Base-by-base conservation (phyloP, 2,113 vertebrate species). In the Cottus gobio region DNA sequence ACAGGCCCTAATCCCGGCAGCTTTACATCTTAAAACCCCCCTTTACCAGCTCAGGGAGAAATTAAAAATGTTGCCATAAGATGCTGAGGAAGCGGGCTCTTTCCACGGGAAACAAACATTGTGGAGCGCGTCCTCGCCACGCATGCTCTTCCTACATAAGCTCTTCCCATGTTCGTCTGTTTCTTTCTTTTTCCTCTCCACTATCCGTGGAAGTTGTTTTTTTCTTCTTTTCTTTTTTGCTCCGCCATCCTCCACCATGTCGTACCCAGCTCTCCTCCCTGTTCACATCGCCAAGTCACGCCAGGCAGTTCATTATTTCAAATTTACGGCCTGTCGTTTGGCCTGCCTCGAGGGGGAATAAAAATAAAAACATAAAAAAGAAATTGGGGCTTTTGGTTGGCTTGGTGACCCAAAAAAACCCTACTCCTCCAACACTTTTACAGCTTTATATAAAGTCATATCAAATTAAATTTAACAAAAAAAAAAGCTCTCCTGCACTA, bases 281-380 rank as follows among this genome's bases (percentile, higher is more conserved):
- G 81, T 79, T 83, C 74, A 58, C 80, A 85, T 89, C 90, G 74
- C 82, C 73, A 76, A 84, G 81, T 87, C 79, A 42, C 75, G 77
- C 85, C 85, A 84, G 73, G 88, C 91, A 75, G 79, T 93, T 94
- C 91, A 91, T 94, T 94, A 93, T 92, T 92, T 94, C 75, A 89
- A 91, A 95, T 95, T 94, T 95, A 95, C 77, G 79, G 90, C 82
- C 92, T 86, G 94, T 92, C 69, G 60, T 70, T 91, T 94, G 93
- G 93, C 91, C 85, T 54, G 82, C 85, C 78, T 85, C 31, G 4
- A 83, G 85, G 89, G 88, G 83, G 77, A 93, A 93, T 90, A 90
- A 87, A 60, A 56, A 11, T 18, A n/a, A 8, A 52, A 52, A n/a
- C 9, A 2, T 22, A 7, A 50, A 50, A 22, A 50, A 50, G 2